phyloP scores from a whole-genome alignment of 2,888 invertebrate genomes.

The Heteromurus nitidus region DNA sequence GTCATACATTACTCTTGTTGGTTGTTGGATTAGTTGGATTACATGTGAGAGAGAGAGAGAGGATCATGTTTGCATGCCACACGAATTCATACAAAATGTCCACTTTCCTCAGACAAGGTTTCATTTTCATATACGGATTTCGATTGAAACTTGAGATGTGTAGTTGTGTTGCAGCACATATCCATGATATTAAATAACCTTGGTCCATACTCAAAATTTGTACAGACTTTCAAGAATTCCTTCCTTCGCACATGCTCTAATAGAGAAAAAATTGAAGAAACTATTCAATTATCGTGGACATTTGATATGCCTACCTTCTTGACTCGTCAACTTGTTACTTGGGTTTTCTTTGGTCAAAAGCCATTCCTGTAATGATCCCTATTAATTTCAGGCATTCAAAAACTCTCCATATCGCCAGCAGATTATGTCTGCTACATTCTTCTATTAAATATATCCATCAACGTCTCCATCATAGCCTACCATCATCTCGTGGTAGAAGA shows the following conservation, averaged over 20 bases:
- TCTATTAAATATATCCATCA: not conserved
- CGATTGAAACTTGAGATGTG: no score
- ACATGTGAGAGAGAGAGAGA: no score
- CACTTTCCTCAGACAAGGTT: no score
- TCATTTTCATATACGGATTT: no score
- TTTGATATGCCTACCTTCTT: constrained; percentile 54
- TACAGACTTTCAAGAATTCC: no score
- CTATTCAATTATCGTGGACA: constrained; percentile 62
- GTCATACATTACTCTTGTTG: no score
- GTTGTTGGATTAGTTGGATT: no score
- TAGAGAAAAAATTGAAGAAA: constrained; percentile 35
- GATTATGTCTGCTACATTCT: not conserved
- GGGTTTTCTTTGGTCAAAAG: constrained; percentile 58
- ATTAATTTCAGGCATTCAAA: constrained; percentile 51
- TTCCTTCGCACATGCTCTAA: not conserved
- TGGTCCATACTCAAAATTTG: no score
- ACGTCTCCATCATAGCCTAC: not conserved
- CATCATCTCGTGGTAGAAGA: not conserved
- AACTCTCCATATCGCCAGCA: constrained; percentile 4
- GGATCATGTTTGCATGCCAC: no score
- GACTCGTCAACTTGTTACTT: constrained; percentile 17
- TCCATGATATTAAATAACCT: no score
- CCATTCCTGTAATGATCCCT: constrained; percentile 60
- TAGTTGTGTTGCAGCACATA: no score
- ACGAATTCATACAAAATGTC: no score